Evolutionary conservation across 2,888 invertebrate genomes (phyloP), one percentile per base, ranked within the genome.

Genomic region (Xylota segnis): DNA sequence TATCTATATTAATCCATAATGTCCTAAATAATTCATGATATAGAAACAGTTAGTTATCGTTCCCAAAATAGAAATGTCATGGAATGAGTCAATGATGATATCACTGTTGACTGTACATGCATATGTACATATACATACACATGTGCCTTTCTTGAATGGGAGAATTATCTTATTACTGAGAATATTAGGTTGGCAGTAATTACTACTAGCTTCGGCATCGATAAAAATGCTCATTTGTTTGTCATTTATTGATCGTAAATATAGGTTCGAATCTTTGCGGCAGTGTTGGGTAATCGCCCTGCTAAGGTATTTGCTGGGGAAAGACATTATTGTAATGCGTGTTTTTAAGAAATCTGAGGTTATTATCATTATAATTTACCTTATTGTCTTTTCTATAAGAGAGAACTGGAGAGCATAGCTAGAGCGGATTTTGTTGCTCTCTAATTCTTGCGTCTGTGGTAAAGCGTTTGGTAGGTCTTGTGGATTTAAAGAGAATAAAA

Each of bases 401-500:
- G 52, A 52, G 27, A 63, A 63, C 27, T 63, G 43, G 5, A 23
- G 34, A 52, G 52, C 52, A 37, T 61, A 61, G 12, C 12, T 56
- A 16, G 76, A 45, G 18, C 68, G 59, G 7, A 29, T 5, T 4
- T 29, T 29, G 29, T 29, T 29, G 29, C 29, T 29, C 29, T 29
- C 29, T 29, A 29, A 29, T 54, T 66, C 63, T 47, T 75, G 61
- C 7, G 70, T 58, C 43, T 75, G 71, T 10, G 74, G 63, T 2
- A 84, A 29, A 10, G 66, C 74, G 45, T 78, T 77, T 5, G 74
- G 74, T 2, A 84, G 56, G 18, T 84, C 78, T 14, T 29, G 29
- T n/a, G 74, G 84, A 10, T 14, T 40, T 16, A 83, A 63, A 2
- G 70, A 78, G 23, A 78, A 84, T 32, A 78, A 34, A 34, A 83